Evolutionary conservation across 2,797 vertebrate genomes (phyloP).

Genomic region (Limosa lapponica): DNA sequence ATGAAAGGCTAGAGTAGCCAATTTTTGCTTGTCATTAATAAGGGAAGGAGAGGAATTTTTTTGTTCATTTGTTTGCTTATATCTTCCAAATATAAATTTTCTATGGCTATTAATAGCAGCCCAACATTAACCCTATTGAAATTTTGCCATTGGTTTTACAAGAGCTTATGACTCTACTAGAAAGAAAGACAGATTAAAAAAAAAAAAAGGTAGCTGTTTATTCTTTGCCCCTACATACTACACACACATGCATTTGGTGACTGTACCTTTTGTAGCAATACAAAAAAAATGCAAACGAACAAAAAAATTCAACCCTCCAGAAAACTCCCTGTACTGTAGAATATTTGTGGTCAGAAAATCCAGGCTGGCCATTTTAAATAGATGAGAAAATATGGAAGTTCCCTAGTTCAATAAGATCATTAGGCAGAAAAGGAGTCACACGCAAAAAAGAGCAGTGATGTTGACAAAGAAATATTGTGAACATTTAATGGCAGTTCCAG

Average conservation of each 20-base stretch:
- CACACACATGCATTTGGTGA: not conserved
- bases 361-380: not conserved
- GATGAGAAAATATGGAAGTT: not conserved
- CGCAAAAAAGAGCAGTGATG: constrained; percentile 1
- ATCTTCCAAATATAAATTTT: not conserved
- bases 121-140: not conserved
- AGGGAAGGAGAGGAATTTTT: not conserved
- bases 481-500: constrained; percentile 55
- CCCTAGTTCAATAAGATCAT: not conserved
- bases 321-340: not conserved
- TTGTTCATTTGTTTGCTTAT: not conserved
- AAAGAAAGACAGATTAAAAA: not conserved
- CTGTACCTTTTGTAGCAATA: not conserved
- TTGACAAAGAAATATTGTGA: constrained; percentile 53
- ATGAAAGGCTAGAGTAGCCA: not conserved
- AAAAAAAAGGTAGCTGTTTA: not conserved
- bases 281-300: not conserved
- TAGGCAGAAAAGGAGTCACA: not conserved
- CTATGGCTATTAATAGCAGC: not conserved
- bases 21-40: not conserved
- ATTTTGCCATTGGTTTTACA: not conserved
- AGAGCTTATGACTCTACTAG: not conserved
- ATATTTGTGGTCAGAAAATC: not conserved
- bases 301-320: not conserved
- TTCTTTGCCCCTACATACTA: not conserved